These are phyloP conservation scores for Scolopax mira DNA, from an alignment of 2,113 vertebrate genomes.

Conservation along the genomic window DNA sequence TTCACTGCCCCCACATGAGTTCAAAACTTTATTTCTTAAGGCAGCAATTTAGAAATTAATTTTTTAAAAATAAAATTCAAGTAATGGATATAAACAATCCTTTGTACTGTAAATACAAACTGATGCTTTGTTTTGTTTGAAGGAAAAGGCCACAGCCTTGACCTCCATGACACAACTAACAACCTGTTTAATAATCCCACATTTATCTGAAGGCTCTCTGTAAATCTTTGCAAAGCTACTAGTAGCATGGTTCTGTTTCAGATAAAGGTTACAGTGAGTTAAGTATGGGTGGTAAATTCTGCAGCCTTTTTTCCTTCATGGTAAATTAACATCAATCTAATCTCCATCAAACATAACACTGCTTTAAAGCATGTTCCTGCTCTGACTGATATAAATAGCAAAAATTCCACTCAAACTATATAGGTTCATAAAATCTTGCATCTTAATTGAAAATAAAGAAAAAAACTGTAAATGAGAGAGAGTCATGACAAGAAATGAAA, in stretches of 20 bases:
- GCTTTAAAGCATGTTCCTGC: neutral
- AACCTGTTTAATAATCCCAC: neutral
- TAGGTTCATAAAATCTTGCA: neutral
- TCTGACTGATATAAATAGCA: neutral
- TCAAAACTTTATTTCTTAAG: neutral
- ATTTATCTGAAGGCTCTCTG: neutral
- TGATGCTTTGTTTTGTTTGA: neutral
- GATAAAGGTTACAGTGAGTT: neutral
- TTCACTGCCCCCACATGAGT: neutral
- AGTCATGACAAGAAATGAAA: neutral
- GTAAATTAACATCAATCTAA: neutral
- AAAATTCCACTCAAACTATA: neutral
- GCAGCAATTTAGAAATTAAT: neutral
- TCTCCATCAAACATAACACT: neutral
- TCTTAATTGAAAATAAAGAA: neutral
- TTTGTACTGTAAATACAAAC: neutral
- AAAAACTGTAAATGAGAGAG: neutral
- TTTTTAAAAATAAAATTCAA: neutral
- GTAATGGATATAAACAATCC: neutral
- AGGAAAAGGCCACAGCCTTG: neutral
- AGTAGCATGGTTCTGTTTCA: neutral
- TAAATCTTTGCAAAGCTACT: neutral
- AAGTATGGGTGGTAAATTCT: neutral
- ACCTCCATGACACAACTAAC: neutral
- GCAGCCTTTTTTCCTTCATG: neutral